phyloP scores from a whole-genome alignment of 2,113 vertebrate genomes.

The Ancistrus triradiatus region DNA sequence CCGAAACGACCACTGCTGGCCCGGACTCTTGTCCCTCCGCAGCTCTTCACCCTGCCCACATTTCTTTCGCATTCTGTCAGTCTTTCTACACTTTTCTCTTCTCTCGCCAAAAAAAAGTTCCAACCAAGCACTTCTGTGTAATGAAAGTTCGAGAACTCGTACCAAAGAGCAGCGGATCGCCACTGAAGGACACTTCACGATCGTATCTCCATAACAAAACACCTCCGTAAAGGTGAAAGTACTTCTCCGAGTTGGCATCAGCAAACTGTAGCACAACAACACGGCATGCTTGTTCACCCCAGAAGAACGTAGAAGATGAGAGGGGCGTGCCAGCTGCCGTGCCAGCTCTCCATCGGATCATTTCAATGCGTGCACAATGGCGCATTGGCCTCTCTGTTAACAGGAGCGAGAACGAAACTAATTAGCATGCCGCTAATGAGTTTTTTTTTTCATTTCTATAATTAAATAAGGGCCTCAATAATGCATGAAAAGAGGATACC shows the following conservation, averaged over 20 bases:
- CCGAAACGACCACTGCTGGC: conserved; percentile 36
- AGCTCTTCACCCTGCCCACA: background rate
- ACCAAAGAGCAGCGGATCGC: too few relatives aligned
- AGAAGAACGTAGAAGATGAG: conserved; percentile 3
- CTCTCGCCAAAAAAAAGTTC: conserved; percentile 62
- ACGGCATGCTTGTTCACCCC: too few relatives aligned
- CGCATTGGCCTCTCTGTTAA: conserved; percentile 55
- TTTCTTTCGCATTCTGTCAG: conserved; percentile 33
- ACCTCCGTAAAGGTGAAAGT: too few relatives aligned
- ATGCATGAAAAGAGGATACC: conserved; percentile 74
- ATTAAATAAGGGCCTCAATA: conserved; percentile 75
- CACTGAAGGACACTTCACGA: too few relatives aligned
- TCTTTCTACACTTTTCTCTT: conserved; percentile 41
- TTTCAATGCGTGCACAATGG: conserved; percentile 44
- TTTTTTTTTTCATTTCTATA: conserved; percentile 75
- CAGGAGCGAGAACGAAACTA: conserved; percentile 60
- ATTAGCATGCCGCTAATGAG: conserved; percentile 78
- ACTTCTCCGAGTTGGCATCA: too few relatives aligned
- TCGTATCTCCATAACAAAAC: too few relatives aligned
- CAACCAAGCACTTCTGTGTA: too few relatives aligned
- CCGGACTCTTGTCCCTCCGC: conserved; percentile 45
- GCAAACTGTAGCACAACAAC: too few relatives aligned
- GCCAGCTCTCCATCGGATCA: conserved; percentile 40
- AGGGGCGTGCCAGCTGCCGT: background rate
- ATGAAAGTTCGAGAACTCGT: too few relatives aligned